Base-by-base conservation (phyloP, 1,140 invertebrate species). In the Asobara japonica region DNA sequence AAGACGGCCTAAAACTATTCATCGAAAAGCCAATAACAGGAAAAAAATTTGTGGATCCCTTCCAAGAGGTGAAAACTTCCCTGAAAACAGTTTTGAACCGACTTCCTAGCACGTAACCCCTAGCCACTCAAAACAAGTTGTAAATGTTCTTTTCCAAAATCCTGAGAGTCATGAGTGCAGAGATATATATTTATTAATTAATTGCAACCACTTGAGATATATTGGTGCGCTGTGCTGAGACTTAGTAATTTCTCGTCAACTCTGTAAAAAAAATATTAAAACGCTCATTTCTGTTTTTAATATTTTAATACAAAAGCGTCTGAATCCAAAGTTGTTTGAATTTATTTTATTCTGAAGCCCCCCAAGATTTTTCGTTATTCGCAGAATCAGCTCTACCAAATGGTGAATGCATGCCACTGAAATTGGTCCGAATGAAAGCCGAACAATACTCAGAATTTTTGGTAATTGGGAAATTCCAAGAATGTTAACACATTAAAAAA, bases 1-100 rank as follows among this genome's bases (percentile, higher is more conserved):
- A 86, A 73, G 84, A 88, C 68, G 88, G 86, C 2, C 83, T 92
- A 20, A 89, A 88, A 79, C 36, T 90, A 5, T 92, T 91, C 73
- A 82, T 92, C 36, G 83, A 89, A 30, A 88, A 86, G 77, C 85
- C 90, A 82, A 78, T 84, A 38, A 82, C 56, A 16, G 79, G 74
- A 38, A 73, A 68, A 2, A 83, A 79, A 75, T 74, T 80, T 41
- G 20, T 76, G 16, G 85, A 86, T 80, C 82, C 82, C n/a, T 80
- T 82, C 29, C 75, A 82, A 71, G 78, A 86, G 20, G 79, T 80
- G 0, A 88, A 86, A 78, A 70, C 60, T 29, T 85, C 82, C 3
- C 65, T 88, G n/a, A 83, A 82, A 80, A 16, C 31, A 25, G 70
- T 77, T 33, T 65, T 86, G 31, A 69, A 80, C 62, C 51, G 72